phyloP scores from a whole-genome alignment of 1,140 invertebrate genomes.

The Brachionus paranguensis region DNA sequence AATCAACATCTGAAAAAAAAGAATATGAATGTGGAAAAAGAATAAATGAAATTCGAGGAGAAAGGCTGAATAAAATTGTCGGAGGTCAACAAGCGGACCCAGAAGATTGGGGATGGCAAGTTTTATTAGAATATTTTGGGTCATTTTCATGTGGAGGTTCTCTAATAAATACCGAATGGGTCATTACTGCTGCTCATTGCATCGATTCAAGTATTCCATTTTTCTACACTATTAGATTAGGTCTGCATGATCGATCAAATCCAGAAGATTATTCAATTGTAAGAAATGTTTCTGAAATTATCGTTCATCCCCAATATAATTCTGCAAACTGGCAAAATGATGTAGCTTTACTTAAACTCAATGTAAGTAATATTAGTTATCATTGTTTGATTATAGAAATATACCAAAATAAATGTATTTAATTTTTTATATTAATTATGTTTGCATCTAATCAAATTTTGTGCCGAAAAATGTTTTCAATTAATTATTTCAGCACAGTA shows the following conservation, averaged over 20 bases:
- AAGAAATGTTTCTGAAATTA: neutral
- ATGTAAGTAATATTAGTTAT: neutral
- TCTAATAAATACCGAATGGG: conserved; percentile 61
- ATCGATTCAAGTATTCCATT: conserved; percentile 34
- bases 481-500: too few relatives aligned
- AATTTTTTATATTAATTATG: too few relatives aligned
- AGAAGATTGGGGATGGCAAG: conserved; percentile 36
- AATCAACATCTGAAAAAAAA: neutral
- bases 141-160: conserved; percentile 54
- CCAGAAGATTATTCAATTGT: neutral
- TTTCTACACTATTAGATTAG: neutral
- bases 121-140: neutral
- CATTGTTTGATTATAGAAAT: too few relatives aligned
- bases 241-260: neutral
- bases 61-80: neutral
- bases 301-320: neutral
- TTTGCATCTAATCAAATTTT: too few relatives aligned
- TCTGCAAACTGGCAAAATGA: neutral
- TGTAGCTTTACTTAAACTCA: conserved; percentile 34
- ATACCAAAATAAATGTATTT: too few relatives aligned
- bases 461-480: too few relatives aligned
- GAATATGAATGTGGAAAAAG: neutral
- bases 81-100: conserved; percentile 10
- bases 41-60: neutral
- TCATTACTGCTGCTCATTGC: conserved; percentile 67